Evolutionary conservation across 92 coral and sea anemone genomes (phyloP).

Genomic region (Zoanthus sansibaricus): DNA sequence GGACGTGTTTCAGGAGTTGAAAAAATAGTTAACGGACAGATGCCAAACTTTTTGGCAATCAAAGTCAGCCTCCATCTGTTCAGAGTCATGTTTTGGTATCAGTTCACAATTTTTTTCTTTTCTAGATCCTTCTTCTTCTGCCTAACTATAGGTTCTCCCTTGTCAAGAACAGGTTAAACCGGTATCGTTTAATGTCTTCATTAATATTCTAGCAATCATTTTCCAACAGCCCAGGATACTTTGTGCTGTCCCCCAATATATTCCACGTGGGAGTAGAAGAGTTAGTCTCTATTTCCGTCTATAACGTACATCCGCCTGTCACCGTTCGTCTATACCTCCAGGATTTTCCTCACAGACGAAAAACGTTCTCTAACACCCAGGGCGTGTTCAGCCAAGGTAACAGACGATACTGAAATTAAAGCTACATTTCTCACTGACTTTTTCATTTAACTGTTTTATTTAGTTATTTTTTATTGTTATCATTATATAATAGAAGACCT

Average conservation of each 20-base stretch:
- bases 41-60: too few relatives aligned
- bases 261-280: constrained; percentile 90
- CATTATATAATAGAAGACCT: too few relatives aligned
- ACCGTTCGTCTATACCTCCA: constrained; percentile 81
- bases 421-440: neutral
- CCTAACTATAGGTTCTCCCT: too few relatives aligned
- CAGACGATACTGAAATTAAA: neutral
- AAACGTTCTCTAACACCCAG: constrained; percentile 84
- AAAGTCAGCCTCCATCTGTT: too few relatives aligned
- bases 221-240: constrained; percentile 58
- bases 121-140: too few relatives aligned
- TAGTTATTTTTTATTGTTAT: neutral
- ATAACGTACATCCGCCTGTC: constrained; percentile 61
- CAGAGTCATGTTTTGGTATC: too few relatives aligned
- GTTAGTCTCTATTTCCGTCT: constrained; percentile 76
- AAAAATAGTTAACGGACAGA: too few relatives aligned
- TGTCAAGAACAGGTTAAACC: too few relatives aligned
- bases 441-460: too few relatives aligned
- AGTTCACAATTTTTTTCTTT: too few relatives aligned
- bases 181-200: too few relatives aligned
- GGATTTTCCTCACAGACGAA: constrained; percentile 88
- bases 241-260: constrained; percentile 87
- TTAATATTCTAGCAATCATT: neutral
- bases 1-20: too few relatives aligned
- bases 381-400: constrained; percentile 76